phyloP scores from a whole-genome alignment of 35 echinoderm and acorn worm genomes.

The Diadema setosum region DNA sequence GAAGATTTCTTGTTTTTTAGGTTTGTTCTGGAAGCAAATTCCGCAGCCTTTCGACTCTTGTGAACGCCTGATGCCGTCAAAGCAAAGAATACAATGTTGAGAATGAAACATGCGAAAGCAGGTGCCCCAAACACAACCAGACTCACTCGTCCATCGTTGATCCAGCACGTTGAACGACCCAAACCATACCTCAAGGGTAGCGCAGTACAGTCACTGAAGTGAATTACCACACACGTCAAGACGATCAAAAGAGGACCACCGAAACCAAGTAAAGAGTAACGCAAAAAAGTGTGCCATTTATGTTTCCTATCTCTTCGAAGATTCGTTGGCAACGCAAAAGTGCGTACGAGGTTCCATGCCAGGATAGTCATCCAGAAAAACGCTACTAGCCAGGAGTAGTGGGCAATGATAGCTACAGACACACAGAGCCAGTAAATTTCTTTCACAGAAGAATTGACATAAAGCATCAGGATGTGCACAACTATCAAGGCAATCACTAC shows the following conservation, averaged over 20 bases:
- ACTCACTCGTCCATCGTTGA: not conserved
- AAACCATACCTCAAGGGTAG: conserved; percentile 16
- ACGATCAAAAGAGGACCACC: conserved; percentile 13
- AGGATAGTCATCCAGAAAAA: conserved; percentile 41
- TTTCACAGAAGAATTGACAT: not conserved
- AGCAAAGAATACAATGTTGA: conserved; percentile 20
- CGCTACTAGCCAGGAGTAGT: conserved; percentile 20
- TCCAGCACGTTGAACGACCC: conserved; percentile 7
- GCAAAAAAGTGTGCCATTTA: no score
- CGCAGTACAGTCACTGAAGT: conserved; percentile 28
- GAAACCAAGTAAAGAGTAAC: not conserved
- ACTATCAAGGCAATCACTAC: not conserved
- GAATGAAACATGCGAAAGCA: not conserved
- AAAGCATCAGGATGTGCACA: not conserved
- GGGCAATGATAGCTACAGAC: conserved; percentile 7
- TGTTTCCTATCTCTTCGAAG: no score
- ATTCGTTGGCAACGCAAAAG: not conserved
- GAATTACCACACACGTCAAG: not conserved
- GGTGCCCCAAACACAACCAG: not conserved
- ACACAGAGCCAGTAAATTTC: not conserved
- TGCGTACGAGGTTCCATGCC: conserved; percentile 9
- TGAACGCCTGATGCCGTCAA: not conserved
- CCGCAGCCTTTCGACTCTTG: not conserved
- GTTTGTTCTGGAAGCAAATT: no score
- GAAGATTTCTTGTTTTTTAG: not conserved